A percentile compares a stretch with the other conserved stretches of the same genome.
These are phyloP conservation scores for Serrognathus titanus DNA, from an alignment of 2,888 invertebrate species.

Conservation along the genomic window DNA sequence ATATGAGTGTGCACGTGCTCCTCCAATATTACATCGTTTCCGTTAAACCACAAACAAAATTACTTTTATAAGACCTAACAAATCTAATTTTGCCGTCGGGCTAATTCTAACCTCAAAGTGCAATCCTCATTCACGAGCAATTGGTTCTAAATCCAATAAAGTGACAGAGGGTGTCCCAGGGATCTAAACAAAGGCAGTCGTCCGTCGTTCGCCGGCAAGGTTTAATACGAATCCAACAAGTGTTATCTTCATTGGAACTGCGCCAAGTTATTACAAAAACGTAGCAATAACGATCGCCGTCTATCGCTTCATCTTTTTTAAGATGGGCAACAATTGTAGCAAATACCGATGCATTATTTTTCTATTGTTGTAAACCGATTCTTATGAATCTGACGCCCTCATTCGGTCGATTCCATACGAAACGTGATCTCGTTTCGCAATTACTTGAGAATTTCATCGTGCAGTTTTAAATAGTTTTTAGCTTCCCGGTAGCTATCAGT, in stretches of 20 bases:
- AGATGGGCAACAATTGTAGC: no score
- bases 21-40: no score
- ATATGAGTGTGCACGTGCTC: no score
- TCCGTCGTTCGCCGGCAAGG: constrained; percentile 7
- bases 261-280: constrained; percentile 10
- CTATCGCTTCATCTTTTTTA: no score
- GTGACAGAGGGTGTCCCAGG: constrained; percentile 14
- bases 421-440: neutral
- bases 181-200: constrained; percentile 3
- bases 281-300: neutral
- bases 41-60: neutral
- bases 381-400: no score
- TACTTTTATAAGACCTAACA: constrained; percentile 9
- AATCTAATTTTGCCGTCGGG: constrained; percentile 25
- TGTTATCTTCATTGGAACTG: constrained; percentile 21
- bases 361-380: no score
- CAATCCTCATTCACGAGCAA: constrained; percentile 39
- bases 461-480: neutral
- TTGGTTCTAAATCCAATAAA: constrained; percentile 42
- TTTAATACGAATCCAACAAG: constrained; percentile 34
- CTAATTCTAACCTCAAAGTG: constrained; percentile 39
- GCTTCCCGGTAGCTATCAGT: no score
- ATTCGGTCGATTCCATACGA: neutral
- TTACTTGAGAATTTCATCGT: neutral
- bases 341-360: no score